Evolutionary conservation across 2,888 invertebrate genomes (phyloP).

Genomic region (Piscicola geometra): DNA sequence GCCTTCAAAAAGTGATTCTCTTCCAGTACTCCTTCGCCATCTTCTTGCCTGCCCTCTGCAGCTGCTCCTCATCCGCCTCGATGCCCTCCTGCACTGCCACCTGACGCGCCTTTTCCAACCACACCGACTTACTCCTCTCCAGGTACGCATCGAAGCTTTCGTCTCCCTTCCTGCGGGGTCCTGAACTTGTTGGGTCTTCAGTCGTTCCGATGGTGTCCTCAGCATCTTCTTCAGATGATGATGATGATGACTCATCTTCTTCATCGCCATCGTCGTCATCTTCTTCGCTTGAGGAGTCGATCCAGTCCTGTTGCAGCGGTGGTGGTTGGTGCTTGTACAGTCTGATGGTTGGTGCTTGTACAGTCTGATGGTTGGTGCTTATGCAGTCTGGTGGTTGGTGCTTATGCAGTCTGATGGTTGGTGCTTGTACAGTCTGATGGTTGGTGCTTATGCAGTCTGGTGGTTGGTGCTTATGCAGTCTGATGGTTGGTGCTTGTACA

Average conservation of each 20-base stretch:
- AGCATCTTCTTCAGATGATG: not conserved
- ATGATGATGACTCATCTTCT: constrained; percentile 21
- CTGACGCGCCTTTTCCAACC: constrained; percentile 49
- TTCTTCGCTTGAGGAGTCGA: constrained; percentile 20
- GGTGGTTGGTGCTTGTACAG: too few relatives aligned
- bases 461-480: too few relatives aligned
- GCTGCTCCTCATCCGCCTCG: constrained; percentile 47
- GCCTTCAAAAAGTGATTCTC: constrained; percentile 24
- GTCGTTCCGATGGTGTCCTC: not conserved
- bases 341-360: too few relatives aligned
- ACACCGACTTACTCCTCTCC: constrained; percentile 49
- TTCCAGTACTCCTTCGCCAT: constrained; percentile 47
- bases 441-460: too few relatives aligned
- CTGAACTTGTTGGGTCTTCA: constrained; percentile 28
- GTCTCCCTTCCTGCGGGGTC: constrained; percentile 21
- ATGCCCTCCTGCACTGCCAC: constrained; percentile 50
- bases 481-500: too few relatives aligned
- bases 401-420: too few relatives aligned
- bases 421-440: too few relatives aligned
- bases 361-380: too few relatives aligned
- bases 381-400: too few relatives aligned
- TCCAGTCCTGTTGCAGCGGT: constrained; percentile 31
- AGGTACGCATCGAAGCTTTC: constrained; percentile 46
- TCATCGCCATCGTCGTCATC: constrained; percentile 27
- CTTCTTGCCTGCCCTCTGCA: constrained; percentile 50